Base-by-base conservation (phyloP, 2,888 invertebrate species). In the Drosophila anomelani region DNA sequence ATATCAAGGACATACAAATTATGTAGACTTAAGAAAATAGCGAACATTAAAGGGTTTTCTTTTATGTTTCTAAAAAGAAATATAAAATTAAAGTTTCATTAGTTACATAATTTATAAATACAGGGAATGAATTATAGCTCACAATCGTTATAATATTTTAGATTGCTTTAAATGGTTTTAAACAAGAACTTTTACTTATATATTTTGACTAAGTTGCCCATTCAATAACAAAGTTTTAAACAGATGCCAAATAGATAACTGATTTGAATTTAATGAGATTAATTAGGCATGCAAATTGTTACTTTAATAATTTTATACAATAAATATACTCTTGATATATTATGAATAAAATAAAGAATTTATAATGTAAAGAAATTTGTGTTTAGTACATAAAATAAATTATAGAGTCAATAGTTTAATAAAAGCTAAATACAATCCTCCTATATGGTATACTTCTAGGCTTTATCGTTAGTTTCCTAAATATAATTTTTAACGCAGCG, bases 381-480 rank as follows among this genome's bases (percentile, higher is more conserved):
- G 3, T 23, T 32, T 9, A 17, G 32, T 13, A 8, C 4, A 34
- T 13, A 34, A 13, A 20, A 20, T 34, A 36, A 51, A 17, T 32
- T 17, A 32, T 5, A 10, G 0, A 4, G 2, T 17, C 4, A 17
- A 8, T 8, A 13, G 17, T 13, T 13, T 20, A 4, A 4, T 20
- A 1, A 3, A 51, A 20, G 20, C 20, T 15, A 51, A 26, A n/a
- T 7, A n/a, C 12, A 15, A 23, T n/a, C 36, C 7, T 10, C n/a
- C 2, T 4, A 12, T n/a, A n/a, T 51, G 15, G 69, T 59, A 70
- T 70, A 70, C 69, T 59, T 70, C n/a, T 70, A 59, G 69, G 69
- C 71, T 57, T 43, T 1, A 1, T 8, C 15, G 15, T 23, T 4
- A 34, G 12, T 26, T 13, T 8, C 12, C 47, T 9, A 12, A 20